A percentile compares a stretch with the other conserved stretches of the same genome.
Evolutionary conservation across 1,140 invertebrate species (phyloP).

Genomic region (Nephotettix cincticeps): DNA sequence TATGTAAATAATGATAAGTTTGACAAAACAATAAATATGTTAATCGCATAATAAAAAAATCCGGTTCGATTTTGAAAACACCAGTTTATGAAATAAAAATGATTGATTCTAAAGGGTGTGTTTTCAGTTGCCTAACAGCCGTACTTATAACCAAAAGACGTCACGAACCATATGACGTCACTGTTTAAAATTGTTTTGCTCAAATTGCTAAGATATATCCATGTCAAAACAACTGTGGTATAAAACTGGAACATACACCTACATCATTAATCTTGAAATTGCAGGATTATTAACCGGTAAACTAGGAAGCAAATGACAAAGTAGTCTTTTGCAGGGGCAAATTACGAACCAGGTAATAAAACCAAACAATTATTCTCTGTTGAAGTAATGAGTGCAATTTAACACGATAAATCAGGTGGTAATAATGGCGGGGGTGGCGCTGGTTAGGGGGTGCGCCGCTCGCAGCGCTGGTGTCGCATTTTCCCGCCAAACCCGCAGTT

Average conservation of each 20-base stretch:
- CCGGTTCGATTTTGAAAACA: too few relatives aligned
- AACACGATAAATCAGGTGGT: neutral
- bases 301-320: neutral
- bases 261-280: neutral
- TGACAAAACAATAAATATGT: too few relatives aligned
- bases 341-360: neutral
- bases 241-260: neutral
- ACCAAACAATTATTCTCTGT: neutral
- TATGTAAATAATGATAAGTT: too few relatives aligned
- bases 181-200: neutral
- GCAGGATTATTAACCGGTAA: neutral
- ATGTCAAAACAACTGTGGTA: neutral
- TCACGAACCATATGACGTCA: neutral
- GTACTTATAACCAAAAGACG: too few relatives aligned
- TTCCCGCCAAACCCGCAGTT: neutral
- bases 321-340: neutral
- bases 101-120: too few relatives aligned
- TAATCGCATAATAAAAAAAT: too few relatives aligned
- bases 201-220: neutral
- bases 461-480: neutral
- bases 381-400: conserved; percentile 10
- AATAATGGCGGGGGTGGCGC: neutral
- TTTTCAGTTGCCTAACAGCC: too few relatives aligned
- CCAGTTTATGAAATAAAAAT: too few relatives aligned
- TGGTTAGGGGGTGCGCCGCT: neutral